These are phyloP conservation scores for Fregetta grallaria DNA, from an alignment of 2,113 vertebrate species.

Conservation along the genomic window DNA sequence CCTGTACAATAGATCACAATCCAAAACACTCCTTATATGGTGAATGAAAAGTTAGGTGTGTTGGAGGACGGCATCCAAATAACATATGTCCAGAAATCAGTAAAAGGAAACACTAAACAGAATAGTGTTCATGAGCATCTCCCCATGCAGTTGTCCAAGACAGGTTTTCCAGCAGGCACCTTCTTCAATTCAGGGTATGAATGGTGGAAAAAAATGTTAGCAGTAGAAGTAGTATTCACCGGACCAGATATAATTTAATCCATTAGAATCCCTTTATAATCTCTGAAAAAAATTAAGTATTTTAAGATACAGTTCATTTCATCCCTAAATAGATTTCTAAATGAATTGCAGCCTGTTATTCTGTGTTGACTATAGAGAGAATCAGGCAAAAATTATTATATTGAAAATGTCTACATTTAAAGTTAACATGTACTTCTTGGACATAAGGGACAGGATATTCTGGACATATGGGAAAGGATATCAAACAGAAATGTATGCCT, in stretches of 20 bases:
- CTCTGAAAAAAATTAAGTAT: accelerated
- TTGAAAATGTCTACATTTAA: neutral
- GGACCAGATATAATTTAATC: neutral
- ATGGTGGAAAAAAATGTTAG: neutral
- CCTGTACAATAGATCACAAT: neutral
- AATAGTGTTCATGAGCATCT: neutral
- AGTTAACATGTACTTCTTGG: neutral
- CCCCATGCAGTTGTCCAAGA: neutral
- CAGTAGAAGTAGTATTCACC: neutral
- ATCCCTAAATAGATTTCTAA: neutral
- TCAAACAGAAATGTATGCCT: neutral
- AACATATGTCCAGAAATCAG: neutral
- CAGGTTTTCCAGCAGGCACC: neutral
- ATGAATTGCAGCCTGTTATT: neutral
- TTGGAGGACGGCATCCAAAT: neutral
- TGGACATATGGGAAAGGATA: neutral
- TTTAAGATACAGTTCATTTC: neutral
- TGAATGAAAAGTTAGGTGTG: neutral
- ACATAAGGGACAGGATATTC: neutral
- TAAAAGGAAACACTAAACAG: neutral
- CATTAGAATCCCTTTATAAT: neutral
- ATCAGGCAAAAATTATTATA: neutral
- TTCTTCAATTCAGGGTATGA: neutral
- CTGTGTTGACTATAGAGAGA: neutral
- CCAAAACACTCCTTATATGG: neutral